A percentile compares a stretch with the other conserved stretches of the same genome.
These are phyloP conservation scores for Monopis laevigella DNA, from an alignment of 2,888 invertebrate species.

Conservation along the genomic window DNA sequence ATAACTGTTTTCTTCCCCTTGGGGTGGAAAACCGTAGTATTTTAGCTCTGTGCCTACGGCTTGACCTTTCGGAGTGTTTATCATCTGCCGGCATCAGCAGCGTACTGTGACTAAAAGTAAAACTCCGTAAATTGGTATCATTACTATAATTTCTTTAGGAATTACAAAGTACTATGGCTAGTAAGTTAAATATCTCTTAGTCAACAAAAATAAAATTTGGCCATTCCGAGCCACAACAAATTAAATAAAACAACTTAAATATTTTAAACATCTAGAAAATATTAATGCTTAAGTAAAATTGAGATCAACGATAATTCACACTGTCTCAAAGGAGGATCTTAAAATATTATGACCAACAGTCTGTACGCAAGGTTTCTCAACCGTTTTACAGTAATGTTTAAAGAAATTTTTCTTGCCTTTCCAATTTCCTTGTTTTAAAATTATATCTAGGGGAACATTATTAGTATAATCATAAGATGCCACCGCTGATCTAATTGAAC, in stretches of 20 bases:
- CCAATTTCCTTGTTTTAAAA: background rate
- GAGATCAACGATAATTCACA: no score
- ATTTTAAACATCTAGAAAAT: no score
- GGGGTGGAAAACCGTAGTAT: background rate
- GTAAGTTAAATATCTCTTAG: no score
- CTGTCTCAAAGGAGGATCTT: no score
- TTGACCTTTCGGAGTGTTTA: background rate
- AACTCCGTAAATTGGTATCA: no score
- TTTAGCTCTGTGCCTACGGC: background rate
- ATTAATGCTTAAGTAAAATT: no score
- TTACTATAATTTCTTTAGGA: background rate
- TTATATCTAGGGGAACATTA: background rate
- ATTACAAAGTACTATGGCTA: background rate
- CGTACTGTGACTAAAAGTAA: background rate
- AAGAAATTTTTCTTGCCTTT: background rate
- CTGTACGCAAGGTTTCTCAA: no score
- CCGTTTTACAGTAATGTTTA: background rate
- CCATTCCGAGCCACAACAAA: no score
- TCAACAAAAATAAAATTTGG: no score
- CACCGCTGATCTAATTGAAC: constrained; percentile 19
- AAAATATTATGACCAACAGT: no score
- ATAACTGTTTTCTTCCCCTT: background rate
- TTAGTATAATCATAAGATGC: constrained; percentile 12
- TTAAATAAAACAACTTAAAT: no score
- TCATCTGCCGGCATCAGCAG: background rate